These are phyloP conservation scores for Steinernema feltiae DNA, from an alignment of 1,140 invertebrate species.

Conservation along the genomic window DNA sequence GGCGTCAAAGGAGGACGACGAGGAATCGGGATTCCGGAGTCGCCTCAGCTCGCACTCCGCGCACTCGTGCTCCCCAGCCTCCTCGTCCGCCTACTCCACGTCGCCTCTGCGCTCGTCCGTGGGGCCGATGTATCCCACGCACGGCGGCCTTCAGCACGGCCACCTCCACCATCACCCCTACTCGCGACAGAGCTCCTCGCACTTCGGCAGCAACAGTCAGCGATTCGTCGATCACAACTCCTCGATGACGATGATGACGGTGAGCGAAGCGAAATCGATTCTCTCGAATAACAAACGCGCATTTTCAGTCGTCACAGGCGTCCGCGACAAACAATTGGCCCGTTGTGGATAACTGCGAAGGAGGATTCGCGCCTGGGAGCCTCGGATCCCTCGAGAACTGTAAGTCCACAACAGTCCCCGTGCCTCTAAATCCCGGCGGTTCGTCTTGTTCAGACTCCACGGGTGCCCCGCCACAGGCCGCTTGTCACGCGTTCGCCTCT, in stretches of 20 bases:
- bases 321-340: not conserved
- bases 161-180: not conserved
- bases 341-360: no score
- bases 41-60: conserved; percentile 28
- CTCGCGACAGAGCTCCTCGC: no score
- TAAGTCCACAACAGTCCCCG: no score
- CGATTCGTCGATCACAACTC: no score
- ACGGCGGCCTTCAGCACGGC: not conserved
- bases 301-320: not conserved
- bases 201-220: no score
- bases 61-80: not conserved
- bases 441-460: not conserved
- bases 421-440: no score
- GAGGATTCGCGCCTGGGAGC: not conserved
- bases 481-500: not conserved
- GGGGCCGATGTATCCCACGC: not conserved
- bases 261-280: no score
- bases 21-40: conserved; percentile 33
- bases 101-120: not conserved
- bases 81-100: not conserved
- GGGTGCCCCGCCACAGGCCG: not conserved
- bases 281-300: no score
- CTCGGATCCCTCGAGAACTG: not conserved
- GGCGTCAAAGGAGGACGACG: conserved; percentile 32
- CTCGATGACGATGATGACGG: no score